Conservation (phyloP, 2,113 vertebrate species). For the Candoia aspera region DNA sequence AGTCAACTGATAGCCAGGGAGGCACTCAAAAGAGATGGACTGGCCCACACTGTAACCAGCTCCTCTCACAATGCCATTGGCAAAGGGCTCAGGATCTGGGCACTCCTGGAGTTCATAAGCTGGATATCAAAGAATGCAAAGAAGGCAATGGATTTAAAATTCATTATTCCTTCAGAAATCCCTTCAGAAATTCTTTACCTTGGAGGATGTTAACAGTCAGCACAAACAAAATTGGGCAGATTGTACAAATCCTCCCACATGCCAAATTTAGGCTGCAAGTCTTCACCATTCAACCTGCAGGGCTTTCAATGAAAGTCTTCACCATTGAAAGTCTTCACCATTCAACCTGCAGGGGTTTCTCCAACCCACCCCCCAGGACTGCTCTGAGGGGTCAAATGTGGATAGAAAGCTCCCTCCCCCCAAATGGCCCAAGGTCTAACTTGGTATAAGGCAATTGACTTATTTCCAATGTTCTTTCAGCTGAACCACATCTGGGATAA, state of each 20-base stretch:
- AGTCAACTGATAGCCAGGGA: conserved; percentile 88
- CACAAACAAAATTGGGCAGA: no score
- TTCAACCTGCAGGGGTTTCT: not conserved
- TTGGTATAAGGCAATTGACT: not conserved
- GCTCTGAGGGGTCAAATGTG: not conserved
- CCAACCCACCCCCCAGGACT: not conserved
- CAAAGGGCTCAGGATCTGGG: conserved; percentile 93
- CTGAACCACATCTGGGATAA: not conserved
- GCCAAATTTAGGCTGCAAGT: not conserved
- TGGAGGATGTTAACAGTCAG: not conserved
- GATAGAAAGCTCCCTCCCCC: not conserved
- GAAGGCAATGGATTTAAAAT: rapidly evolving
- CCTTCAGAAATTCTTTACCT: not conserved
- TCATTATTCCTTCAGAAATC: not conserved
- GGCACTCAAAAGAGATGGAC: conserved; percentile 96
- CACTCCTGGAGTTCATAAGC: conserved; percentile 97
- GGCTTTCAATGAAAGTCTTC: no score
- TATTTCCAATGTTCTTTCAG: not conserved
- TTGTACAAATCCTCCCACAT: not conserved
- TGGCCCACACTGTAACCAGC: conserved; percentile 96
- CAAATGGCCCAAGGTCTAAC: not conserved
- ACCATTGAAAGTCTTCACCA: no score
- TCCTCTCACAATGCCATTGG: conserved; percentile 89
- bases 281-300: not conserved
- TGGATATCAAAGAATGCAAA: conserved; percentile 47